phyloP scores from a whole-genome alignment of 2,797 vertebrate species.

The Mormyrus proboscirostris region DNA sequence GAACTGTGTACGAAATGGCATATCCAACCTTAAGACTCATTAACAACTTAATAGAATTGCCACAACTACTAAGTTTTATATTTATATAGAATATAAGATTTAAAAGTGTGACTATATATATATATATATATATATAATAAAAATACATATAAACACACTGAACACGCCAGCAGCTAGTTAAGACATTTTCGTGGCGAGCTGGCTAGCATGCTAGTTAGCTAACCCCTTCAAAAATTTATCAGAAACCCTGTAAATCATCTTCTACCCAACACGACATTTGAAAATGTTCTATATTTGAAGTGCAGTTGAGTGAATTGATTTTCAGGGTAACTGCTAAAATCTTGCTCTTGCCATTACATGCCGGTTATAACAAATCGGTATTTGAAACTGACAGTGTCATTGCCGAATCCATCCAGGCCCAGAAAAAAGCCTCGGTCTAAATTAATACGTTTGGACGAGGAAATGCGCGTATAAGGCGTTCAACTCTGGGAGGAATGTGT shows the following conservation, averaged over 20 bases:
- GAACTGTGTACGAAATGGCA: neutral
- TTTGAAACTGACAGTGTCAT: neutral
- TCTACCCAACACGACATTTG: neutral
- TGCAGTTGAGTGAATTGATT: neutral
- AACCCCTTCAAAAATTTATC: neutral
- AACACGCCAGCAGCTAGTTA: neutral
- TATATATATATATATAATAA: no score
- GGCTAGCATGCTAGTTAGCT: neutral
- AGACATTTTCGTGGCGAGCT: neutral
- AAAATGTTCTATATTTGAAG: neutral
- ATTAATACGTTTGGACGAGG: neutral
- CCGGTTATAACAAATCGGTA: neutral
- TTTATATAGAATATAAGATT: no score
- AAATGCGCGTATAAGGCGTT: no score
- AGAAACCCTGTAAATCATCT: neutral
- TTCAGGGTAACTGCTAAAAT: neutral
- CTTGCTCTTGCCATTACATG: neutral
- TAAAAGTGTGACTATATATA: no score
- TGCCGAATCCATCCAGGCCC: conserved; percentile 12
- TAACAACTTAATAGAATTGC: neutral
- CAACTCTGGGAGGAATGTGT: neutral
- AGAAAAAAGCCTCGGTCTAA: conserved; percentile 15
- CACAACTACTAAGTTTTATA: neutral
- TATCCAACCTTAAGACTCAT: neutral
- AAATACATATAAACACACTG: neutral